phyloP scores from a whole-genome alignment of 2,797 vertebrate species.

The Numenius phaeopus region DNA sequence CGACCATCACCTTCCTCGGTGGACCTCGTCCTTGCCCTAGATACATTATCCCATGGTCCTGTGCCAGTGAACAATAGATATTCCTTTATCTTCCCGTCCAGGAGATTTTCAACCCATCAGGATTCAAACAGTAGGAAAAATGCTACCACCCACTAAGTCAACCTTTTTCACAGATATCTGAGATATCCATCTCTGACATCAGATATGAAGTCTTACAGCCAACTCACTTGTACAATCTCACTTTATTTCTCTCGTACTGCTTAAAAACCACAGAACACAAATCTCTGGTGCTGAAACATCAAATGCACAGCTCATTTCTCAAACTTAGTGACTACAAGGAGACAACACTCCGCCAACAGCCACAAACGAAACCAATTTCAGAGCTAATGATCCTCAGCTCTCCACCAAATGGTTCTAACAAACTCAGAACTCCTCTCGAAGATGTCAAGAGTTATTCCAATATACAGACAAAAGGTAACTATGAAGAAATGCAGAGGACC shows the following conservation, averaged over 20 bases:
- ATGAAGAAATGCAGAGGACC: neutral
- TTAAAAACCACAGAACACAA: neutral
- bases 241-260: neutral
- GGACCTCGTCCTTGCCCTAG: neutral
- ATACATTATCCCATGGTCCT: accelerated
- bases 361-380: neutral
- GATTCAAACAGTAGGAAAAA: neutral
- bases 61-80: neutral
- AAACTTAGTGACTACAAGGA: neutral
- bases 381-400: neutral
- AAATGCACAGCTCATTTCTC: neutral
- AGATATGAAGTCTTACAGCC: neutral
- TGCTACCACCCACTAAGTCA: neutral
- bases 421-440: neutral
- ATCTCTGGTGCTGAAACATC: neutral
- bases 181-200: neutral
- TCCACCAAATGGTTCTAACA: neutral
- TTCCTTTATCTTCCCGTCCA: neutral
- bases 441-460: neutral
- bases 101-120: neutral
- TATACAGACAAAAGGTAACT: neutral
- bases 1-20: neutral
- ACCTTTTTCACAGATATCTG: neutral
- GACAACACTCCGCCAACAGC: neutral
- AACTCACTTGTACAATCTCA: accelerated